A percentile compares a stretch with the other conserved stretches of the same genome.
Conservation (phyloP, 2,797 vertebrate genomes). For the Molossus alvarezi region DNA sequence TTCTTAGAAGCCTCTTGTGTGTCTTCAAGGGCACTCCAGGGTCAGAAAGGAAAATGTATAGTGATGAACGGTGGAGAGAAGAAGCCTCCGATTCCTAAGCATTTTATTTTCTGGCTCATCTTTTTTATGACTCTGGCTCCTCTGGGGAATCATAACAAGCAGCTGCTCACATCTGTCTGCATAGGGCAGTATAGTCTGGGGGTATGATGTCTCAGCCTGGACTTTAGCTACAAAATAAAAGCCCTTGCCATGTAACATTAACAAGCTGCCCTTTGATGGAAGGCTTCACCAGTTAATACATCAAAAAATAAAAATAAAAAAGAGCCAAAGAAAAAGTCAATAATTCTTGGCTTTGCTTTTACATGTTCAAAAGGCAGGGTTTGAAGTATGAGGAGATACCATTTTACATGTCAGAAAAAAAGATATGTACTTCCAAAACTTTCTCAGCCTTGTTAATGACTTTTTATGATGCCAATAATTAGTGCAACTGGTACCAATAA, state of each 20-base stretch:
- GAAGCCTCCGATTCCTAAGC: constrained; percentile 17
- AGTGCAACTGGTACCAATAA: constrained; percentile 5
- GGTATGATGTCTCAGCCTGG: not conserved
- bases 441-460: not conserved
- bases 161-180: constrained; percentile 62
- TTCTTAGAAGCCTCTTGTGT: not conserved
- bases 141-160: constrained; percentile 69
- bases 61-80: not conserved
- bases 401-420: constrained; percentile 57
- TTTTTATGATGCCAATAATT: constrained; percentile 42
- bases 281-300: not conserved
- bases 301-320: not conserved
- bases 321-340: constrained; percentile 7
- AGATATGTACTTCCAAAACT: not conserved
- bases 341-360: constrained; percentile 19
- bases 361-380: not conserved
- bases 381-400: not conserved
- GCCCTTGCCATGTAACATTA: not conserved
- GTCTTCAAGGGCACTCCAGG: constrained; percentile 25
- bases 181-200: not conserved
- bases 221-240: not conserved
- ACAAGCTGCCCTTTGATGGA: not conserved
- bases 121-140: constrained; percentile 69
- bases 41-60: constrained; percentile 53
- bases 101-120: constrained; percentile 53